Conservation (phyloP, 2,888 invertebrate genomes). For the Toxonevra muliebris region DNA sequence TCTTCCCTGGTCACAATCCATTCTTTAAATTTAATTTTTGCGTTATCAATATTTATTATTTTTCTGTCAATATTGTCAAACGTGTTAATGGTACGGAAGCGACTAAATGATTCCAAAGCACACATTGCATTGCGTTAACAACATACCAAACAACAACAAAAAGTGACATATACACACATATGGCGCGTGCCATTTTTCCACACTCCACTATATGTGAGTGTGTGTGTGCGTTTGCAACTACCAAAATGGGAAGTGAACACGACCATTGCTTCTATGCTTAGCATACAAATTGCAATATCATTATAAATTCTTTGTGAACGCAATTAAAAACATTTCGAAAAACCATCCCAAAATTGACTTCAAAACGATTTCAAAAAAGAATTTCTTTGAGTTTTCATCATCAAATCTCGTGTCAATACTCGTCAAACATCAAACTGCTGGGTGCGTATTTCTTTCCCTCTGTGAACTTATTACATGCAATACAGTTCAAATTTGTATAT, state of each 20-base stretch:
- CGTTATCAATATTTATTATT: slow-evolving; percentile 8
- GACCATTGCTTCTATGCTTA: not conserved
- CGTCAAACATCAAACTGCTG: slow-evolving; percentile 8
- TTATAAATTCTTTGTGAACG: not conserved
- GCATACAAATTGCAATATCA: slow-evolving; percentile 11
- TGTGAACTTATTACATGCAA: no score
- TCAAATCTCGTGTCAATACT: slow-evolving; percentile 5
- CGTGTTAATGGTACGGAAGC: slow-evolving; percentile 58
- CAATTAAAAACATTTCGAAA: no score
- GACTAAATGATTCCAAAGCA: slow-evolving; percentile 9
- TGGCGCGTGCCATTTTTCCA: slow-evolving; percentile 54
- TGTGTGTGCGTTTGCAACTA: slow-evolving; percentile 4
- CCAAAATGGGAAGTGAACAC: not conserved
- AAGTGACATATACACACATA: slow-evolving; percentile 22
- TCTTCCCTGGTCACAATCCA: no score
- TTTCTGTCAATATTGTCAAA: slow-evolving; percentile 39
- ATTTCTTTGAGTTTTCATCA: no score
- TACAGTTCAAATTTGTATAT: no score
- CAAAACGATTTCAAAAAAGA: no score
- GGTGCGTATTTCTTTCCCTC: no score
- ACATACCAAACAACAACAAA: not conserved
- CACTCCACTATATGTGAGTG: not conserved
- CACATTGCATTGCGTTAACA: not conserved
- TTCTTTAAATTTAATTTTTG: not conserved
- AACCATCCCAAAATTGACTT: no score